A percentile compares a stretch with the other conserved stretches of the same genome.
Conservation (phyloP, 2,797 vertebrate species). For the Sebastes cheni region DNA sequence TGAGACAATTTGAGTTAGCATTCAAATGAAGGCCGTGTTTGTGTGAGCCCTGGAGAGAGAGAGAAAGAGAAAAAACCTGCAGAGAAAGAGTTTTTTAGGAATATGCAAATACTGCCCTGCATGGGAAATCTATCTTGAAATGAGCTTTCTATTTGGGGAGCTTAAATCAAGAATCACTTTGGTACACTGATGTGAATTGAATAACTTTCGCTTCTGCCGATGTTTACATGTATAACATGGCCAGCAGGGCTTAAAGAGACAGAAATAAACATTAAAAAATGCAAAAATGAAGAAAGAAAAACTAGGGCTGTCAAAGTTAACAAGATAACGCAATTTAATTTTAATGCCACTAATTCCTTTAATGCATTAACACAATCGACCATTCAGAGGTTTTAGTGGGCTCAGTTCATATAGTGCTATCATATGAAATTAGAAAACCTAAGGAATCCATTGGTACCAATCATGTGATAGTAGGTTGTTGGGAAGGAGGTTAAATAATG, state of each 20-base stretch:
- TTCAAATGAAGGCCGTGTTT: constrained; percentile 84
- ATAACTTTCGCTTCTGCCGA: constrained; percentile 38
- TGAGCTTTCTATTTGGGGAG: constrained; percentile 90
- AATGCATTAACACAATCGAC: too few relatives aligned
- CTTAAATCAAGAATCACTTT: constrained; percentile 88
- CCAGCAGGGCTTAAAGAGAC: not conserved
- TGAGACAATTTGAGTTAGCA: constrained; percentile 73
- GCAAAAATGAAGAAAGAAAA: not conserved
- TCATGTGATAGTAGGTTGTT: too few relatives aligned
- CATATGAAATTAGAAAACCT: too few relatives aligned
- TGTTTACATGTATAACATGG: constrained; percentile 35
- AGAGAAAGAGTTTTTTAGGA: constrained; percentile 67
- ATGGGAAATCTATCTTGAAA: constrained; percentile 88
- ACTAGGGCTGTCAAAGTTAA: too few relatives aligned
- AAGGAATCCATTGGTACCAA: too few relatives aligned
- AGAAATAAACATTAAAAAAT: not conserved
- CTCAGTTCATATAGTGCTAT: too few relatives aligned
- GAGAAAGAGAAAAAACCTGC: not conserved
- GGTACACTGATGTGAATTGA: constrained; percentile 57
- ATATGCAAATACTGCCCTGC: constrained; percentile 84
- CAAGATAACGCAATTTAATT: too few relatives aligned
- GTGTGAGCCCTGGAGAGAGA: constrained; percentile 81
- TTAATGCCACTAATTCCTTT: too few relatives aligned
- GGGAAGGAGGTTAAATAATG: too few relatives aligned
- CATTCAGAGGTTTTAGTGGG: too few relatives aligned